Base-by-base conservation (phyloP, 2,113 vertebrate genomes). In the Bolborhynchus lineola region DNA sequence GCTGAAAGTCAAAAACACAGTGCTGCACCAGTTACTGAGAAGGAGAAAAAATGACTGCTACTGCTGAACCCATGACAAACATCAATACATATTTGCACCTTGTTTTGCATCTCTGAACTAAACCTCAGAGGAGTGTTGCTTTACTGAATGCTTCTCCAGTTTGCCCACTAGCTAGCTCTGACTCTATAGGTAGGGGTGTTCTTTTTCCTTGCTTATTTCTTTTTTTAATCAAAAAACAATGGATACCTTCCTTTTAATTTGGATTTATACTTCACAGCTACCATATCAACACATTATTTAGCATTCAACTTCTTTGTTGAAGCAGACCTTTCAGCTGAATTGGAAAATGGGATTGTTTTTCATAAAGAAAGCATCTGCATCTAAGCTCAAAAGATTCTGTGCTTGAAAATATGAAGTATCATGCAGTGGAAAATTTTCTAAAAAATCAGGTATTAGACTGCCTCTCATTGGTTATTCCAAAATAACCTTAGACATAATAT, bases 31-130 rank as follows among this genome's bases (percentile, higher is more conserved):
- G n/a, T n/a, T n/a, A n/a, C n/a, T n/a, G n/a, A n/a, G n/a, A n/a
- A n/a, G n/a, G n/a, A n/a, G n/a, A n/a, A n/a, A n/a, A n/a, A n/a
- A n/a, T n/a, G n/a, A n/a, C n/a, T n/a, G n/a, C n/a, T n/a, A n/a
- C n/a, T n/a, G n/a, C n/a, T n/a, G n/a, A n/a, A n/a, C n/a, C n/a
- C n/a, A n/a, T n/a, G n/a, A n/a, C n/a, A 10, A 87, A 81, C 6
- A 35, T 12, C 6, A 52, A 4, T 52, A 70, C 16, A 41, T 17
- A 33, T 62, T 69, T 55, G 9, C 7, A 59, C 3, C 8, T 70
- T 1, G 2, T 71, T 76, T 71, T 75, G 8, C 2, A 50, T n/a
- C 0, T 5, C 15, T 2, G 1, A 82, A 63, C 4, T 29, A 50
- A 76, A 68, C 11, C 37, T 78, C 28, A 57, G 78, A 55, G 25